Evolutionary conservation across 1,140 invertebrate species (phyloP), one percentile per base, ranked within the genome.

Genomic region (Maconellicoccus hirsutus): DNA sequence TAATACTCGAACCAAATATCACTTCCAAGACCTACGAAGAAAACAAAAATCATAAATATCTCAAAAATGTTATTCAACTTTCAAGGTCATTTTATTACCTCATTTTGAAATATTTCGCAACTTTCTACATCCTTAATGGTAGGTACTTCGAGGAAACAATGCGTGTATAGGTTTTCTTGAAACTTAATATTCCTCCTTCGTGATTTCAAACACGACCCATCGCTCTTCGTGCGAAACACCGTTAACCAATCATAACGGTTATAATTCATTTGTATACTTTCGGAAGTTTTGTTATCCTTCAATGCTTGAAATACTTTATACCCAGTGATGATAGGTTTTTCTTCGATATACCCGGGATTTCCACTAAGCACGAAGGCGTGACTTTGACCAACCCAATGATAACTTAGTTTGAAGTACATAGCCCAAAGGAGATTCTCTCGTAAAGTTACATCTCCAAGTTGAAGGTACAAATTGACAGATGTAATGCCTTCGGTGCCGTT

Each of bases 281-380:
- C 25, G 2, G 25, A 1, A 25, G 61, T 66, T 8, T 25, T 26
- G 21, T 66, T 66, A 16, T 66, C 22, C 25, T 66, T 66, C 10
- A 23, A 16, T 6, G 8, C 10, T 66, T 66, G 21, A 10, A 23
- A 23, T 3, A 25, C 19, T 66, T 25, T 23, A 25, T 66, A 66
- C 1, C 61, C 61, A 6, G 61, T 66, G 21, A 25, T 78, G 27
- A 90, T 80, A 1, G 87, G 87, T 75, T 84, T 84, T 6, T 84
- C 84, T 8, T 80, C 70, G 10, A 83, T 75, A 75, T 90, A 90
- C 3, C 88, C 87, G 16, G 87, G 86, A 78, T 87, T 87, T 69
- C 88, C 88, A 78, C 87, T 89, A 59, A 83, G 75, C 66, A 75
- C 74, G 76, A 79, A 75, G 12, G 81, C 7, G 6, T 71, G 23